Evolutionary conservation across 2,113 vertebrate genomes (phyloP).

Genomic region (Puffinus mauretanicus): DNA sequence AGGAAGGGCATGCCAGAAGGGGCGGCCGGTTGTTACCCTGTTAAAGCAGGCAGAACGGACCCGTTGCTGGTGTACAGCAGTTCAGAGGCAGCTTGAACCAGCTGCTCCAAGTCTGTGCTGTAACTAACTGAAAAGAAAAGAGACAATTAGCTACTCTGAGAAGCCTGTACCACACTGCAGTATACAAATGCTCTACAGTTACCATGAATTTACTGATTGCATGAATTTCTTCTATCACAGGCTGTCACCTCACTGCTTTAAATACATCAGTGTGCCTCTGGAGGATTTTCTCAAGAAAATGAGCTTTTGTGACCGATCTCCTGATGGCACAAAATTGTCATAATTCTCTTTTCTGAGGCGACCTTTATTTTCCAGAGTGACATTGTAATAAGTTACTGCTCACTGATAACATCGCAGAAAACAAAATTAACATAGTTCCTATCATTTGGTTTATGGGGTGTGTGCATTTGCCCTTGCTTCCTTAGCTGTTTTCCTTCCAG

Average conservation of each 20-base stretch:
- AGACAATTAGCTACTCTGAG: neutral
- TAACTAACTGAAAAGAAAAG: neutral
- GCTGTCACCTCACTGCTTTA: neutral
- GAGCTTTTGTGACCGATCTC: neutral
- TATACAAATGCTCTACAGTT: neutral
- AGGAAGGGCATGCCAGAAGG: neutral
- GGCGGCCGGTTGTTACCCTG: neutral
- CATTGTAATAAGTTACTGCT: neutral
- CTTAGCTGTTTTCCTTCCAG: neutral
- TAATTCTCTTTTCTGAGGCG: neutral
- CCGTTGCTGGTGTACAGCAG: neutral
- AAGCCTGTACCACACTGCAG: neutral
- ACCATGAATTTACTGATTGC: neutral
- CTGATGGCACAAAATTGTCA: neutral
- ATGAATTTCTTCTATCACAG: neutral
- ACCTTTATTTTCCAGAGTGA: constrained; percentile 29
- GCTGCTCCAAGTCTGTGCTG: constrained; percentile 24
- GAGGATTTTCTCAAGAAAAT: neutral
- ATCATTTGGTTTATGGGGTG: neutral
- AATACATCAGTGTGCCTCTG: neutral
- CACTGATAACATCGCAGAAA: neutral
- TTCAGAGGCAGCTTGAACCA: constrained; percentile 23
- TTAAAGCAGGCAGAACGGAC: neutral
- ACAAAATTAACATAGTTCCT: neutral
- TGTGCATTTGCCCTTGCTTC: neutral